A percentile compares a stretch with the other conserved stretches of the same genome.
Conservation (phyloP, 2,113 vertebrate species). For the Rhodinocichla rosea region DNA sequence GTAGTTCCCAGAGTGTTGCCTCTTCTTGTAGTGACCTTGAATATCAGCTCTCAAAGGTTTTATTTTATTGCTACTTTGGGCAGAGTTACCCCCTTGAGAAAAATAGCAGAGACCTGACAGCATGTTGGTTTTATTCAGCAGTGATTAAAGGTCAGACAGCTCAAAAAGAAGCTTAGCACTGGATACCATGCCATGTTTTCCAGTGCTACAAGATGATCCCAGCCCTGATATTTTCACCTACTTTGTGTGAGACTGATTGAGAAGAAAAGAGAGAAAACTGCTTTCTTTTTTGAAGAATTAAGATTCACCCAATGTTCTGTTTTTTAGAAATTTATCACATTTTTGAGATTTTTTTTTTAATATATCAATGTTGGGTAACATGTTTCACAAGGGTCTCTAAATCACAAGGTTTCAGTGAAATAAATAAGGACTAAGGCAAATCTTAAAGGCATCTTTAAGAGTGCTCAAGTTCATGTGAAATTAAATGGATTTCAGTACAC, state of each 20-base stretch:
- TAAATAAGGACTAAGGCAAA: neutral
- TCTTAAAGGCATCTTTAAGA: neutral
- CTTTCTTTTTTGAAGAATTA: neutral
- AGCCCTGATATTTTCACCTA: neutral
- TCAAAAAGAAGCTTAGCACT: neutral
- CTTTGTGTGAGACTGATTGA: neutral
- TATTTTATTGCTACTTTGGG: slow-evolving; percentile 7
- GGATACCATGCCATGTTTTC: neutral
- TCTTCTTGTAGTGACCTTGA: slow-evolving; percentile 23
- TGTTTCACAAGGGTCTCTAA: neutral
- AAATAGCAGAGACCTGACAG: neutral
- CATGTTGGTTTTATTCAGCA: neutral
- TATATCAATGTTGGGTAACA: neutral
- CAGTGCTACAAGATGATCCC: neutral
- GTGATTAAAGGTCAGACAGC: slow-evolving; percentile 50
- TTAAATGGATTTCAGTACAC: neutral
- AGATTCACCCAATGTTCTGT: neutral
- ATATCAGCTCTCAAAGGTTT: neutral
- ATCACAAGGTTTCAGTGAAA: neutral
- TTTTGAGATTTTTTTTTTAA: neutral
- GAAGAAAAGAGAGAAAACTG: neutral
- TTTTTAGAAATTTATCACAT: neutral
- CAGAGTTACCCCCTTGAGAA: neutral
- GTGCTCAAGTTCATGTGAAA: neutral
- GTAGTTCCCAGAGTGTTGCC: neutral